These are phyloP conservation scores for Lasius fuliginosus DNA, from an alignment of 2,888 invertebrate species.

Conservation along the genomic window DNA sequence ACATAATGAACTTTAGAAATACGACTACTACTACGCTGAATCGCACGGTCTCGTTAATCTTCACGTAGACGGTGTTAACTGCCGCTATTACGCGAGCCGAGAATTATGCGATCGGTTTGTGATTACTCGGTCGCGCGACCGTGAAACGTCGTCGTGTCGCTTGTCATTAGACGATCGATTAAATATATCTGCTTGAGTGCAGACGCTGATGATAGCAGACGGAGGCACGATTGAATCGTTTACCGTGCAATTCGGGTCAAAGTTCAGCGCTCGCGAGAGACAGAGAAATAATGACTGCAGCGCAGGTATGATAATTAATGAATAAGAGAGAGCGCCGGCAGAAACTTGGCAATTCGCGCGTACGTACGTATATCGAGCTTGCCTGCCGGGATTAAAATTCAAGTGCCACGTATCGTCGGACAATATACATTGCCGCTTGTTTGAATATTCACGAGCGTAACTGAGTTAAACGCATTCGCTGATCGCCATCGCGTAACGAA, in stretches of 20 bases:
- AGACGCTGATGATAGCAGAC: neutral
- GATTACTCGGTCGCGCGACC: neutral
- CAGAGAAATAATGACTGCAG: neutral
- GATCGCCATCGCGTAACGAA: conserved; percentile 26
- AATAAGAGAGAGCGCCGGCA: conserved; percentile 17
- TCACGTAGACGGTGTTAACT: neutral
- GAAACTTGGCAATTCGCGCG: conserved; percentile 25
- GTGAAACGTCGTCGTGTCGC: conserved; percentile 14
- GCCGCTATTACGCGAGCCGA: neutral
- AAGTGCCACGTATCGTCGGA: neutral
- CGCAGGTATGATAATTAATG: conserved; percentile 39
- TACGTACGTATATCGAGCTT: neutral
- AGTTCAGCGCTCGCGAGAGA: conserved; percentile 56
- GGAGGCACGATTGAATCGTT: conserved; percentile 28
- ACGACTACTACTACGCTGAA: neutral
- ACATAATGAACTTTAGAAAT: neutral
- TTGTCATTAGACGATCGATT: conserved; percentile 17
- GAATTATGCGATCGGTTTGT: conserved; percentile 13
- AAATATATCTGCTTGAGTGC: neutral
- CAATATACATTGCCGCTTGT: neutral
- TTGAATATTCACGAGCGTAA: conserved; percentile 43
- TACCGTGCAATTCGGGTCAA: conserved; percentile 54
- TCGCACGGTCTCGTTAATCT: neutral
- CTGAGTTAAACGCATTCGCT: neutral
- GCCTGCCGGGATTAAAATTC: conserved; percentile 40